A percentile compares a stretch with the other conserved stretches of the same genome.
phyloP scores from a whole-genome alignment of 2,113 vertebrate species.

The Setophaga petechia region DNA sequence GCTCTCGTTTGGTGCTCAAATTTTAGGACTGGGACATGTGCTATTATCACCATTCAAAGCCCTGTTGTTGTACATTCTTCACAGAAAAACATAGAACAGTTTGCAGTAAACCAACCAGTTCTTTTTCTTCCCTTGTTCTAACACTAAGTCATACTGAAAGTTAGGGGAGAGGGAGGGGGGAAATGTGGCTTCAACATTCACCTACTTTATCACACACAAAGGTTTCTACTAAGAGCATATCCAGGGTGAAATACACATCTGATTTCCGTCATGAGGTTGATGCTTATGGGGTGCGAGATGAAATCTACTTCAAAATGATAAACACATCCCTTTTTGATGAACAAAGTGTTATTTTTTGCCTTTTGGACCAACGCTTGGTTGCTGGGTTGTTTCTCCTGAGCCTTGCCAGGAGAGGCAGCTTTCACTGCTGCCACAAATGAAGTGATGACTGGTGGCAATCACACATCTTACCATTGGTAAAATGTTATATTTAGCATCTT shows the following conservation, averaged over 20 bases:
- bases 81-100: constrained; percentile 8
- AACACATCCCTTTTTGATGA: constrained; percentile 17
- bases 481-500: not conserved
- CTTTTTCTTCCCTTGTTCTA: constrained; percentile 34
- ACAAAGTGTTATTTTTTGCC: not conserved
- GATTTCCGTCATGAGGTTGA: not conserved
- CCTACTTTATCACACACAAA: constrained; percentile 56
- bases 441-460: not conserved
- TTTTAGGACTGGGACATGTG: not conserved
- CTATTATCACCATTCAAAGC: constrained; percentile 1
- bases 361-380: not conserved
- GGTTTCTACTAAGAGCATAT: constrained; percentile 49
- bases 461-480: not conserved
- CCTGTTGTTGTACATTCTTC: constrained; percentile 45
- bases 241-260: constrained; percentile 45
- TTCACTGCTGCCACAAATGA: not conserved
- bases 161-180: fast-evolving
- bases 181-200: constrained; percentile 34
- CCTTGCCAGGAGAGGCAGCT: not conserved
- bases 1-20: not conserved
- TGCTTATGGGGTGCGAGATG: constrained; percentile 12
- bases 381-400: not conserved
- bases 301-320: not conserved
- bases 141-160: constrained; percentile 30
- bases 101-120: not conserved